Conservation (phyloP, 2,797 vertebrate genomes). For the Graptemys geographica region DNA sequence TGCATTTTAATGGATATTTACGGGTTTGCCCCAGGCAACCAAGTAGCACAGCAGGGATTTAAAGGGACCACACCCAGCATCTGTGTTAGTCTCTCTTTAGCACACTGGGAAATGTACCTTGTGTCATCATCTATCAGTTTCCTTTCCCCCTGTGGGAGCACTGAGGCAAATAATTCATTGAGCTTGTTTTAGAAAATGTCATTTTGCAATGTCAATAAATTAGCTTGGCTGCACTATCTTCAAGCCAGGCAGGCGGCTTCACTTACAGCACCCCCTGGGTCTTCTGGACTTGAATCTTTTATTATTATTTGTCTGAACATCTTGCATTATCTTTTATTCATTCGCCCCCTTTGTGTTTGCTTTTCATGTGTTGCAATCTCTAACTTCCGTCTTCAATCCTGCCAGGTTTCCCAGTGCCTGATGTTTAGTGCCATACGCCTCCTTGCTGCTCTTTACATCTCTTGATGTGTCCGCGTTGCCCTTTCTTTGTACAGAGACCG, state of each 20-base stretch:
- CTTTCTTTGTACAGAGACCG: not conserved
- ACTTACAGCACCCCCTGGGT: not conserved
- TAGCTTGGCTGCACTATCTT: slow-evolving; percentile 30
- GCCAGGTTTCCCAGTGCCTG: not conserved
- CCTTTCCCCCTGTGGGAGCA: slow-evolving; percentile 8
- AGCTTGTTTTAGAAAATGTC: slow-evolving; percentile 61
- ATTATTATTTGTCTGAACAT: slow-evolving; percentile 27
- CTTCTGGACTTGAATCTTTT: slow-evolving; percentile 29
- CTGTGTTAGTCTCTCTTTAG: slow-evolving; percentile 46
- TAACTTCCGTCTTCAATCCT: not conserved
- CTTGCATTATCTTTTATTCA: slow-evolving; percentile 25
- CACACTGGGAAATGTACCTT: slow-evolving; percentile 43
- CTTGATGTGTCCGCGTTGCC: not conserved
- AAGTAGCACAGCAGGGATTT: not conserved
- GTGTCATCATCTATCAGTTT: slow-evolving; percentile 67
- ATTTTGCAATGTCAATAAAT: slow-evolving; percentile 53
- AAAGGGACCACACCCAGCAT: not conserved
- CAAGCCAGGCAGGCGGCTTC: not conserved
- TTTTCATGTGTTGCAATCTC: slow-evolving; percentile 16
- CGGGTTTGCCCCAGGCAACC: slow-evolving; percentile 22
- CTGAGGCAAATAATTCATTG: slow-evolving; percentile 71
- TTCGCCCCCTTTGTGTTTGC: slow-evolving; percentile 30
- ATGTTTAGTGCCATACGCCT: not conserved
- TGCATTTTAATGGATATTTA: not conserved
- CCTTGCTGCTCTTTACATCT: not conserved